Conservation (phyloP, 1,140 invertebrate genomes). For the Drosophila elegans region DNA sequence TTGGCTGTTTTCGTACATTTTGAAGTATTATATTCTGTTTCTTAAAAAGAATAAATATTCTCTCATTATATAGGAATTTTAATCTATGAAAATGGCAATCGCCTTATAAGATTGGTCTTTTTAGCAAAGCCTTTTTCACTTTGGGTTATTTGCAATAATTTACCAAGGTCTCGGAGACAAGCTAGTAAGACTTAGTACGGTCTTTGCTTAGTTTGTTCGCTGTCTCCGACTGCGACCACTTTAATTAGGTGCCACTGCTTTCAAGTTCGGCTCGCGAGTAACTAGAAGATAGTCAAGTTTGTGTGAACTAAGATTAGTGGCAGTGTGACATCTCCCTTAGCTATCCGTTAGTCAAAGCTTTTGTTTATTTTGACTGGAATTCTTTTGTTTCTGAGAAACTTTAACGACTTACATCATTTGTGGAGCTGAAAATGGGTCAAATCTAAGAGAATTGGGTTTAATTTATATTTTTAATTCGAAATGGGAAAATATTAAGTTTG, state of each 20-base stretch:
- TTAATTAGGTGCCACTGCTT: constrained; percentile 56
- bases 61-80: neutral
- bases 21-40: neutral
- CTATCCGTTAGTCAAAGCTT: constrained; percentile 55
- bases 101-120: too few relatives aligned
- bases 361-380: constrained; percentile 53
- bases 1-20: neutral
- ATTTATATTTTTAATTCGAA: constrained; percentile 14
- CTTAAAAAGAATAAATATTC: neutral
- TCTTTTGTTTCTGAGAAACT: constrained; percentile 25
- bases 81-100: neutral
- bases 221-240: constrained; percentile 5
- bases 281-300: constrained; percentile 43
- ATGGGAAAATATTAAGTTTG: neutral
- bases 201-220: constrained; percentile 9
- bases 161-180: constrained; percentile 1
- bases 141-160: neutral
- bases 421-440: constrained; percentile 35
- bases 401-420: constrained; percentile 65
- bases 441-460: neutral
- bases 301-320: constrained; percentile 67
- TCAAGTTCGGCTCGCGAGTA: constrained; percentile 13
- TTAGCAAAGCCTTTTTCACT: too few relatives aligned
- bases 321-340: constrained; percentile 44
- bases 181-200: constrained; percentile 2